phyloP scores from a whole-genome alignment of 30 jellyfish, hydroid and myxozoan genomes.

The Turritopsis dohrnii region DNA sequence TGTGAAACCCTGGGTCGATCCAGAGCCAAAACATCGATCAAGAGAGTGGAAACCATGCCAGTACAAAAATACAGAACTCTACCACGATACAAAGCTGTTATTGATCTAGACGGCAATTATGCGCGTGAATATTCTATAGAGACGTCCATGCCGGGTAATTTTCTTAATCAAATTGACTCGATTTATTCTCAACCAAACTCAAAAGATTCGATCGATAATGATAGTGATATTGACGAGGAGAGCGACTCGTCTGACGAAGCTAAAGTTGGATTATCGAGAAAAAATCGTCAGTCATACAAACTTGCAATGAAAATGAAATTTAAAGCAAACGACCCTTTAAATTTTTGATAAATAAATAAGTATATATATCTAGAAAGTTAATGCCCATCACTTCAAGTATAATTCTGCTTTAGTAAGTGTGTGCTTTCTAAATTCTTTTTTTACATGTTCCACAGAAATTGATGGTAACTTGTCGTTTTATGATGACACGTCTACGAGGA shows the following conservation, averaged over 20 bases:
- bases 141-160: not conserved
- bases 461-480: too few species aligned
- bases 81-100: constrained; percentile 2
- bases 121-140: constrained; percentile 19
- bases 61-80: constrained; percentile 13
- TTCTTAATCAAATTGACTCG: not conserved
- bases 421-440: not conserved
- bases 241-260: not conserved
- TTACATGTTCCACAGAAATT: not conserved
- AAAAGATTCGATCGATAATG: not conserved
- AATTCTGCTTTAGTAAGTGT: not conserved
- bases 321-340: constrained; percentile 13
- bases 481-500: too few species aligned
- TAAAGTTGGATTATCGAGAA: constrained; percentile 29
- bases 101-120: not conserved
- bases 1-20: not conserved
- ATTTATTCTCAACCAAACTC: not conserved
- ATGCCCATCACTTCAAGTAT: not conserved
- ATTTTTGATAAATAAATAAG: not conserved
- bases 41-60: constrained; percentile 36
- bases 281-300: constrained; percentile 57
- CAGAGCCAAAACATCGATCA: not conserved
- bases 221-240: not conserved
- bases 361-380: too few species aligned
- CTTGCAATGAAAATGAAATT: constrained; percentile 44